Conservation (phyloP, 2,113 vertebrate genomes). For the Labeo catla region DNA sequence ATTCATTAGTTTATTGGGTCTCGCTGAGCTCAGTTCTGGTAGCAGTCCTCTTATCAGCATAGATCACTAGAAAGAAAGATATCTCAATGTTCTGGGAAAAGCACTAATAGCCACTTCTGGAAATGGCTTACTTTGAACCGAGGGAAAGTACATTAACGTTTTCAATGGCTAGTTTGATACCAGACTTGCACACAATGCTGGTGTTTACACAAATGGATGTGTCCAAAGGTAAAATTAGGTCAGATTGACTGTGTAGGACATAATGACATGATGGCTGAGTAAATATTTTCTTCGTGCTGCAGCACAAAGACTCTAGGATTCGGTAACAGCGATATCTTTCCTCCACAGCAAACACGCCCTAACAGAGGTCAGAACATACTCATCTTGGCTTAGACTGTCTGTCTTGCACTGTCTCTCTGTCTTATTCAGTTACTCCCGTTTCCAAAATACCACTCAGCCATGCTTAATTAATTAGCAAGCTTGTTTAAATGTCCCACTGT, state of each 20-base stretch:
- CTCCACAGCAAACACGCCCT: neutral
- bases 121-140: conserved; percentile 20
- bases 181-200: conserved; percentile 15
- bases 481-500: conserved; percentile 61
- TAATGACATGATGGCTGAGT: conserved; percentile 15
- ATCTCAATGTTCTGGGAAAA: conserved; percentile 2
- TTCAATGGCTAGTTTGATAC: conserved; percentile 6
- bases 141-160: neutral
- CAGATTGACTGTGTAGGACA: neutral
- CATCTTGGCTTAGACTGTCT: neutral
- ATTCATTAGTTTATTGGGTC: neutral
- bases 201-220: conserved; percentile 30
- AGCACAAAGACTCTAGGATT: neutral
- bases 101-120: conserved; percentile 22
- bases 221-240: conserved; percentile 19
- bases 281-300: conserved; percentile 17
- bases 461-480: conserved; percentile 66
- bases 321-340: neutral
- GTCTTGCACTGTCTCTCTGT: conserved; percentile 56
- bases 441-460: conserved; percentile 54
- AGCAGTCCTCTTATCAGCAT: neutral
- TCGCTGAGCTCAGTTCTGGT: neutral
- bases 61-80: neutral
- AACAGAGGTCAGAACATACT: conserved; percentile 1
- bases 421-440: conserved; percentile 62